These are phyloP conservation scores for Phymanthus crucifer DNA, from an alignment of 92 coral and sea anemone genomes.

Conservation along the genomic window DNA sequence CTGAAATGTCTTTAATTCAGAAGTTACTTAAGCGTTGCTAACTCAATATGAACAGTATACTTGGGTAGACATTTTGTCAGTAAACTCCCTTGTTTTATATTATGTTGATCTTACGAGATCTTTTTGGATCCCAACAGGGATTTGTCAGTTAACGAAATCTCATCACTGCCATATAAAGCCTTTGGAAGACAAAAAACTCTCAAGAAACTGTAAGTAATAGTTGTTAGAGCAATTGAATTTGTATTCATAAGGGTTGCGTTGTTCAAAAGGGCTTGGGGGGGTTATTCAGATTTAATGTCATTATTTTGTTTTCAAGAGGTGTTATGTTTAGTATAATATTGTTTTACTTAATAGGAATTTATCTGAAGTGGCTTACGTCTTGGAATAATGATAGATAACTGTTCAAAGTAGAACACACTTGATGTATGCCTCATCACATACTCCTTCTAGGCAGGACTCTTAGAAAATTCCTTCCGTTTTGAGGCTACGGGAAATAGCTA, in stretches of 20 bases:
- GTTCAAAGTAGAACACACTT: not conserved
- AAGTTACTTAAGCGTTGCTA: constrained; percentile 1
- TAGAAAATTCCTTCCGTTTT: not conserved
- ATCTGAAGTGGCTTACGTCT: not conserved
- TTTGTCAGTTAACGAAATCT: constrained; percentile 62
- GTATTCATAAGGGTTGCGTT: constrained; percentile 11
- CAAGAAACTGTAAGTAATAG: constrained; percentile 75
- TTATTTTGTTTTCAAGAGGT: not conserved
- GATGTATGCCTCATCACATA: not conserved
- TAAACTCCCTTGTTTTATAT: not conserved
- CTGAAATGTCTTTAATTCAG: not conserved
- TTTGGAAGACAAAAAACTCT: constrained; percentile 59
- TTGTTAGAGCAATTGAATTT: constrained; percentile 10
- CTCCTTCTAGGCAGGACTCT: not conserved
- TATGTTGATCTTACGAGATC: constrained; percentile 2
- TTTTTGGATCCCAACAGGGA: constrained; percentile 51
- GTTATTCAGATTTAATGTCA: not conserved
- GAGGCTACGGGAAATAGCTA: not conserved
- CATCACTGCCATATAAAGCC: constrained; percentile 55
- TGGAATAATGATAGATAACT: not conserved
- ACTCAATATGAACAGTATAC: constrained; percentile 5
- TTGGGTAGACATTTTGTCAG: not conserved
- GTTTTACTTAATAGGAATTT: not conserved
- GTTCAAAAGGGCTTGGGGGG: not conserved
- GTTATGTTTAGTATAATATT: not conserved